These are phyloP conservation scores for Meandrina meandrites DNA, from an alignment of 92 coral and sea anemone species.

Conservation along the genomic window DNA sequence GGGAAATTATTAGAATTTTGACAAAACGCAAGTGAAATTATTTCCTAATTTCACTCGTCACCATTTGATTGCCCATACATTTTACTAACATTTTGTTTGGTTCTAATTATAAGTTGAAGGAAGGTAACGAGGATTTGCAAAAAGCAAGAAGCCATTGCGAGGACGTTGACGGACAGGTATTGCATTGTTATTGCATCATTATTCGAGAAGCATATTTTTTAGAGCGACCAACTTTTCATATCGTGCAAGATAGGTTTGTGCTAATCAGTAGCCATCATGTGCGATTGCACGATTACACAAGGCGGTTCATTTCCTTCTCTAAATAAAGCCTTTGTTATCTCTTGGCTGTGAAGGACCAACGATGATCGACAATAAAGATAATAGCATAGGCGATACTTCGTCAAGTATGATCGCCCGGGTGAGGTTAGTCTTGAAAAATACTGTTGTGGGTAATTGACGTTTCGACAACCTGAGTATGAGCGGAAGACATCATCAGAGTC, in stretches of 20 bases:
- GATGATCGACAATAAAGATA: too few species aligned
- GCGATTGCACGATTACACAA: too few species aligned
- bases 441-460: not conserved
- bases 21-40: too few species aligned
- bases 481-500: not conserved
- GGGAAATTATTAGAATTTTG: too few species aligned
- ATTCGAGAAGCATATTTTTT: not conserved
- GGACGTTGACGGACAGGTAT: slow-evolving; percentile 22
- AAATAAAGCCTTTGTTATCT: not conserved
- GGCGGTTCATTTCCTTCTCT: not conserved
- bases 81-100: not conserved
- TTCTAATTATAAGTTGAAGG: slow-evolving; percentile 44
- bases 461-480: not conserved
- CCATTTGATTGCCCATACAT: too few species aligned
- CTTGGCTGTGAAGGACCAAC: too few species aligned
- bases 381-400: not conserved
- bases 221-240: not conserved
- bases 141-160: slow-evolving; percentile 20
- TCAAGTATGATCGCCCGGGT: not conserved
- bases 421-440: not conserved
- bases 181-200: not conserved
- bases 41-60: not conserved
- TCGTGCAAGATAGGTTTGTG: not conserved
- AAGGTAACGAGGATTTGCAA: slow-evolving; percentile 46
- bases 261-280: too few species aligned